Conservation (phyloP, 2,797 vertebrate genomes). For the Neosalanx taihuensis region DNA sequence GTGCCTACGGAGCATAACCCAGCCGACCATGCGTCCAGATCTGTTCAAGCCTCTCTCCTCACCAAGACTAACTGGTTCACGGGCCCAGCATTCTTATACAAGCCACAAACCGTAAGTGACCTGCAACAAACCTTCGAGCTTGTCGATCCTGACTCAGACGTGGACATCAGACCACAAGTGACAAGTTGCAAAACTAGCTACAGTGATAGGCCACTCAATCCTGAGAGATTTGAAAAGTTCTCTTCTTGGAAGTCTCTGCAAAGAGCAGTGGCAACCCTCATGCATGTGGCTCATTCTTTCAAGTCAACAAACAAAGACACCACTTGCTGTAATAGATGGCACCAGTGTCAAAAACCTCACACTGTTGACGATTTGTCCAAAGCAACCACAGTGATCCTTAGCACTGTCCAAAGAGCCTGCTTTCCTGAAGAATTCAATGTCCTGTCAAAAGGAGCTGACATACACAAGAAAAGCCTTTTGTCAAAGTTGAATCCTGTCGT, state of each 20-base stretch:
- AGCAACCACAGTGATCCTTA: constrained; percentile 16
- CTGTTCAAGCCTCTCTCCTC: constrained; percentile 32
- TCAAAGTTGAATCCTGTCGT: too few relatives aligned
- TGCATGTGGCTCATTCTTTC: constrained; percentile 21
- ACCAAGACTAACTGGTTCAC: constrained; percentile 37
- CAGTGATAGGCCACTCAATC: neutral
- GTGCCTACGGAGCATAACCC: constrained; percentile 35
- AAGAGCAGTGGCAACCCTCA: constrained; percentile 16
- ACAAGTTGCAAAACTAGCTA: neutral
- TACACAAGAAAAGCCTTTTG: too few relatives aligned
- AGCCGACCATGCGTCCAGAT: constrained; percentile 38
- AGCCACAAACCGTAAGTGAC: neutral
- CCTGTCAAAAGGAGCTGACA: too few relatives aligned
- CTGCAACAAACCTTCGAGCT: constrained; percentile 23
- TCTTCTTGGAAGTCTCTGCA: constrained; percentile 29
- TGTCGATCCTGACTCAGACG: constrained; percentile 19
- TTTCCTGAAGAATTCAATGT: too few relatives aligned
- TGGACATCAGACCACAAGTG: constrained; percentile 23
- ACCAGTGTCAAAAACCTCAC: constrained; percentile 10
- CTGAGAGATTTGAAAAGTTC: constrained; percentile 17
- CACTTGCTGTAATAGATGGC: constrained; percentile 35
- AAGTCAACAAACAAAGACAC: neutral
- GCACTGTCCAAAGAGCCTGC: neutral
- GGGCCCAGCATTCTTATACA: constrained; percentile 31
- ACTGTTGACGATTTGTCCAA: constrained; percentile 31